phyloP scores from a whole-genome alignment of 2,113 vertebrate genomes.

The Macquaria ambigua region DNA sequence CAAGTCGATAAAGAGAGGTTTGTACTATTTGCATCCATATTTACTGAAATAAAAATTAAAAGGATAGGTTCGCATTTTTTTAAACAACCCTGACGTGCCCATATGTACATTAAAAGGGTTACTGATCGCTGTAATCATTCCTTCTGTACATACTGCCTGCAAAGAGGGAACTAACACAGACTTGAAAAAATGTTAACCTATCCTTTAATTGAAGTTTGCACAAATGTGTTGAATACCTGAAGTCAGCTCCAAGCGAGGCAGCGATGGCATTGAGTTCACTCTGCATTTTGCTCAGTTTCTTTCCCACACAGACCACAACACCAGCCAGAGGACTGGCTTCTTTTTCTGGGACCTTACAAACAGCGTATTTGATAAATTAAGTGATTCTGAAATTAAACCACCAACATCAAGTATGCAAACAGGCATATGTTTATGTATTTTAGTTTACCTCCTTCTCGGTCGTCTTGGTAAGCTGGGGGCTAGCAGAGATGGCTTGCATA shows the following conservation, averaged over 20 bases:
- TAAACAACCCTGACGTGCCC: neutral
- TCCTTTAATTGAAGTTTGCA: neutral
- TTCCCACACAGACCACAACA: constrained; percentile 93
- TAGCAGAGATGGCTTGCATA: constrained; percentile 85
- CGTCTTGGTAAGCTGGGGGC: constrained; percentile 85
- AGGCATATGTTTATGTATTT: constrained; percentile 1
- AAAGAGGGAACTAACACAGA: no score
- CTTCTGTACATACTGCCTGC: neutral
- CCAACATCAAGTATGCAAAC: neutral
- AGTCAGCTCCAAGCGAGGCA: constrained; percentile 95
- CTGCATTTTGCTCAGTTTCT: constrained; percentile 94
- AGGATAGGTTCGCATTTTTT: neutral
- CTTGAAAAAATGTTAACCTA: neutral
- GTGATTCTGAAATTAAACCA: neutral
- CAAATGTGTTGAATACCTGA: constrained; percentile 85
- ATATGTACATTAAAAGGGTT: neutral
- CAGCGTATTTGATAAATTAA: neutral
- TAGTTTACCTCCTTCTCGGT: constrained; percentile 67
- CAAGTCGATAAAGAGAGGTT: neutral
- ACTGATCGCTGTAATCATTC: no score
- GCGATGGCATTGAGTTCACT: constrained; percentile 92
- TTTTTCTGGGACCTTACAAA: constrained; percentile 65
- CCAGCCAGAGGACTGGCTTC: constrained; percentile 82
- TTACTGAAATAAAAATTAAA: neutral
- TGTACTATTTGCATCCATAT: neutral